Base-by-base conservation (phyloP, 1,140 invertebrate species). In the Medauroidea extradentata region DNA sequence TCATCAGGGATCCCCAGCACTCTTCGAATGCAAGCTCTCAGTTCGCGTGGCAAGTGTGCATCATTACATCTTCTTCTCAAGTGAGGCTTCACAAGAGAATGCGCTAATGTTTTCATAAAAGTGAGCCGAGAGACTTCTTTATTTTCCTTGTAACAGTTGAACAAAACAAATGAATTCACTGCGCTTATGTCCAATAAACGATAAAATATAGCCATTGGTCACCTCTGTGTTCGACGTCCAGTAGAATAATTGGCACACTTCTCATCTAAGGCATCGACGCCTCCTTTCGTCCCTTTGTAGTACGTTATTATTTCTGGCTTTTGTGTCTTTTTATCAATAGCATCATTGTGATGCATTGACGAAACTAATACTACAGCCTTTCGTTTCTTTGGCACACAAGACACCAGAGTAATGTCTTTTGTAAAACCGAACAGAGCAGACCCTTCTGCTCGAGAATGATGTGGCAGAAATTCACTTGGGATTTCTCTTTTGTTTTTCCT, bases 181-280 rank as follows among this genome's bases (percentile, higher is more conserved):
- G 61, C 67, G 53, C 65, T 67, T 62, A 74, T 65, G 50, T 75
- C 70, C 27, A 74, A 50, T 23, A 73, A 62, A 18, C 64, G 59
- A 57, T 67, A 67, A 56, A 75, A 70, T 46, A 73, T 27, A 23
- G 62, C 62, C 69, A 73, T 69, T 64, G 76, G 72, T 75, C 73
- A 77, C 25, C 73, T 58, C n/a, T 61, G 62, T 18, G 68, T 73
- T 60, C 64, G 69, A 61, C 76, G 59, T 24, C 65, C 44, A 53
- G 54, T 58, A 44, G 70, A 68, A 63, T 74, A 76, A 38, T 53
- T 66, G 1, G 65, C 59, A 63, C 70, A 71, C 54, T 71, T 68
- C 55, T 74, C 56, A 62, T 78, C 73, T 7, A 77, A 56, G n/a
- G 61, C 57, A 63, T 77, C 74, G 0, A 77, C 73, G 34, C 70